phyloP scores from a whole-genome alignment of 2,888 invertebrate genomes.

The Zootermopsis nevadensis region DNA sequence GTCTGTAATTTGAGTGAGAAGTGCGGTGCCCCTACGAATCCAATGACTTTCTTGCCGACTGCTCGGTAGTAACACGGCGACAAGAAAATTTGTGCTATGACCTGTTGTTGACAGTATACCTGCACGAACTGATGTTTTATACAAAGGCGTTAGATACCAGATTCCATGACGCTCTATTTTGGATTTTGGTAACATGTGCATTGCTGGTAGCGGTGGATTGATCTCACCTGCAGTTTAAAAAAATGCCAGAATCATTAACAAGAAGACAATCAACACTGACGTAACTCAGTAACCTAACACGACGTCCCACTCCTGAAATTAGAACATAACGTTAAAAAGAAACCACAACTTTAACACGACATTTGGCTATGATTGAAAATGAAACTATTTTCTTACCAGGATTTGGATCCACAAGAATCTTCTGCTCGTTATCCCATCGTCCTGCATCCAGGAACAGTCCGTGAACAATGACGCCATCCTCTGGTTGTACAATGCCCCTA shows the following conservation, averaged over 20 bases:
- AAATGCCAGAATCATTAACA: no score
- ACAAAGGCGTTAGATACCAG: slow-evolving; percentile 82
- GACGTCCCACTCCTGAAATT: no score
- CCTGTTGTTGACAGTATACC: slow-evolving; percentile 91
- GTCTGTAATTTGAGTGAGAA: slow-evolving; percentile 85
- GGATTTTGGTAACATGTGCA: slow-evolving; percentile 74
- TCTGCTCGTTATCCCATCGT: slow-evolving; percentile 77
- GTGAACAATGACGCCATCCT: slow-evolving; percentile 79
- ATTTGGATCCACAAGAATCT: slow-evolving; percentile 80
- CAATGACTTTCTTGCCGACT: slow-evolving; percentile 77
- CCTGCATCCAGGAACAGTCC: slow-evolving; percentile 91
- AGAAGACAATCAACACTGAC: no score
- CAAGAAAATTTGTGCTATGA: slow-evolving; percentile 92
- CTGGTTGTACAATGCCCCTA: slow-evolving; percentile 67
- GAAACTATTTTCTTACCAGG: slow-evolving; percentile 68
- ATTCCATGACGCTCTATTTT: slow-evolving; percentile 58
- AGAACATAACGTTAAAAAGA: no score
- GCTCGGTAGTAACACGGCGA: slow-evolving; percentile 79
- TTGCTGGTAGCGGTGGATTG: slow-evolving; percentile 77
- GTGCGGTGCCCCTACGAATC: slow-evolving; percentile 89
- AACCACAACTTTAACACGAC: no score
- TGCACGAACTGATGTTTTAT: slow-evolving; percentile 89
- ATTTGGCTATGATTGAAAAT: not conserved
- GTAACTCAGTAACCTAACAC: no score
- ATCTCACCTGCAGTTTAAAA: slow-evolving; percentile 72